Evolutionary conservation across 2,113 vertebrate species (phyloP).

Genomic region (Anoplopoma fimbria): DNA sequence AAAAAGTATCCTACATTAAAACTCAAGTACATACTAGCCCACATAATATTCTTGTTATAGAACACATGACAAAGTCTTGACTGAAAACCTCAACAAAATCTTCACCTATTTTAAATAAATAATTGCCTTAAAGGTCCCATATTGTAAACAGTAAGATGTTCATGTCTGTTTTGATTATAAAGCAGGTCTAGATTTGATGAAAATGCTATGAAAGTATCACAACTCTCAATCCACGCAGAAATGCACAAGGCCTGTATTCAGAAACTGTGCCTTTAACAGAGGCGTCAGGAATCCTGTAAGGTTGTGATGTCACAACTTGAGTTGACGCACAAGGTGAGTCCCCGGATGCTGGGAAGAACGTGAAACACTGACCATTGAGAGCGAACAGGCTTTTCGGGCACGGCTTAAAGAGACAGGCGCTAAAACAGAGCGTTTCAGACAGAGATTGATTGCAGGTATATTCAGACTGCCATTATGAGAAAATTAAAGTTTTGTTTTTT

Average conservation of each 20-base stretch:
- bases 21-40: neutral
- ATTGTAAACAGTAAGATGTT: neutral
- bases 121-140: neutral
- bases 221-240: neutral
- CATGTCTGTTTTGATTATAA: neutral
- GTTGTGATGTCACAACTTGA: neutral
- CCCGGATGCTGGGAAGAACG: neutral
- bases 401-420: no score
- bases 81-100: neutral
- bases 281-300: neutral
- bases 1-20: neutral
- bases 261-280: no score
- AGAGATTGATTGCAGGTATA: neutral
- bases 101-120: neutral
- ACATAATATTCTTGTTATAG: no score
- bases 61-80: neutral
- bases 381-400: neutral
- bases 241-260: no score
- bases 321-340: neutral
- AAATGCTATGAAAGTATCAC: neutral
- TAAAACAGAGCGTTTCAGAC: no score
- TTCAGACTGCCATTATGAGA: no score
- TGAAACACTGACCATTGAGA: neutral
- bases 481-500: no score
- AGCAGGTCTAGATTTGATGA: neutral